Evolutionary conservation across 2,113 vertebrate genomes (phyloP), one percentile per base, ranked within the genome.

Genomic region (Mobula birostris): DNA sequence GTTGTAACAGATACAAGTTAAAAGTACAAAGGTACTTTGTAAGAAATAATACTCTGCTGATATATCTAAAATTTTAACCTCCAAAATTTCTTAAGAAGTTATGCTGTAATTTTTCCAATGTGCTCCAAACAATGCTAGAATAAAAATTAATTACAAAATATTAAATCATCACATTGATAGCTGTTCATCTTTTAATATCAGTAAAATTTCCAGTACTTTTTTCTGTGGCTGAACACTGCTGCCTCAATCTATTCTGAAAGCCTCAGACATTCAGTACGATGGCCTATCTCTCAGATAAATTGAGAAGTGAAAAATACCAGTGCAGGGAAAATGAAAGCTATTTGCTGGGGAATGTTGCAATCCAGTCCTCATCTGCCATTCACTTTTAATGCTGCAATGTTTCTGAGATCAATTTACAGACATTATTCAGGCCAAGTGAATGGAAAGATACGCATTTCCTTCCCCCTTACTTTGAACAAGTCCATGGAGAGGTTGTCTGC

Each of bases 61-160:
- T 72, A 90, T 48, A 74, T 48, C 48, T 74, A 70, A 27, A 88
- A 27, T 58, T 70, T 56, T 32, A 94, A 93, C 80, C 95, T 58
- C 95, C 70, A 94, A 95, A 96, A 95, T 95, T 97, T 95, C 95
- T 96, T 95, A 96, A 95, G 96, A 96, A 95, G 95, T 96, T 96
- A 95, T 95, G 94, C 95, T 94, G 80, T 61, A 96, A 95, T 95
- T 95, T 96, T 96, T 96, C 95, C 95, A 94, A 94, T 95, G 58
- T 94, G 94, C 94, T 96, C 96, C 96, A 96, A 95, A 96, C 95
- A 95, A 91, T 94, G 95, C 95, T 95, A 95, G 94, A 94, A 96
- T 94, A 96, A 95, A 96, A 85, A 68, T 96, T 95, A 95, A 96
- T 96, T 96, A 95, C 14, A 19, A 94, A 95, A 90, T 82, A 94